Evolutionary conservation across 1,140 invertebrate species (phyloP).

Genomic region (Platorchestia sp.): DNA sequence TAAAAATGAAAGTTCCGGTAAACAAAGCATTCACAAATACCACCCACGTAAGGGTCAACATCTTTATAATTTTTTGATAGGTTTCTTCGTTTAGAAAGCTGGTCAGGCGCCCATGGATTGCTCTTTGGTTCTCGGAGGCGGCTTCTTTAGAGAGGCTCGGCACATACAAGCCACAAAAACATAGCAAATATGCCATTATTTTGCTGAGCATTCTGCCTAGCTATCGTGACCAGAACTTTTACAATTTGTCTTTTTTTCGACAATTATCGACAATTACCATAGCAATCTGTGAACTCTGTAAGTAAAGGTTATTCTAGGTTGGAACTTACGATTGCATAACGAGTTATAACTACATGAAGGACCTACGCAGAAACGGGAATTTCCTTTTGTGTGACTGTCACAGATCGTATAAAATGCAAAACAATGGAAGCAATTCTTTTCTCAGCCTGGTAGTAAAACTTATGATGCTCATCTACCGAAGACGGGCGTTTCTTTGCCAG

Average conservation of each 20-base stretch:
- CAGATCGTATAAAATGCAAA: neutral
- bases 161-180: neutral
- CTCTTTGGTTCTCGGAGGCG: neutral
- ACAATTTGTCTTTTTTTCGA: neutral
- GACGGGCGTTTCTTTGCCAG: neutral
- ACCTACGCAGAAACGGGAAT: neutral
- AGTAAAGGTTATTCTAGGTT: neutral
- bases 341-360: neutral
- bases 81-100: neutral
- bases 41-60: neutral
- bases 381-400: neutral
- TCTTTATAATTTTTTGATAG: neutral
- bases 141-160: neutral
- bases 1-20: neutral
- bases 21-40: neutral
- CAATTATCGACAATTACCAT: too few species aligned
- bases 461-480: neutral
- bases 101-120: neutral
- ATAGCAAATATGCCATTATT: neutral
- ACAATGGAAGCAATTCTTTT: neutral
- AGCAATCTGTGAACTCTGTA: neutral
- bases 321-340: neutral
- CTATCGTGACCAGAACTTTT: neutral
- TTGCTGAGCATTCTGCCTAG: neutral
- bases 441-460: neutral